Conservation (phyloP, 2,888 invertebrate genomes). For the Chorisops tibialis region DNA sequence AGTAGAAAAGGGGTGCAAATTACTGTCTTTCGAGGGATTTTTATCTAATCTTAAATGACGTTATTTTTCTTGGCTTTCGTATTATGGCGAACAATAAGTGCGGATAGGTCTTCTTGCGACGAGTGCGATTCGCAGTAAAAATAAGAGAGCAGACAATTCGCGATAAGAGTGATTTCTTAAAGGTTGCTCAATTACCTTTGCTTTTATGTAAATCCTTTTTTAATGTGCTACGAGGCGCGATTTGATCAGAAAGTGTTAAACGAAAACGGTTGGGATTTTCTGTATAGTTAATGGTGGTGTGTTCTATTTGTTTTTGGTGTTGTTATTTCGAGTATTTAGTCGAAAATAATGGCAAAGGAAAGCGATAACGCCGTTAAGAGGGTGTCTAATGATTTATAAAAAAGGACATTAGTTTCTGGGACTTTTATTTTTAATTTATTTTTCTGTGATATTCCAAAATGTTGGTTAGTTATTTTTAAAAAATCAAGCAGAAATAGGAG, state of each 20-base stretch:
- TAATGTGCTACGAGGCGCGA: slow-evolving; percentile 13
- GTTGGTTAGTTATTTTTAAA: no score
- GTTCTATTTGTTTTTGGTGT: slow-evolving; percentile 7
- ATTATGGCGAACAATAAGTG: background rate
- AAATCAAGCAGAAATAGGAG: no score
- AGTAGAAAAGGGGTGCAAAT: slow-evolving; percentile 24
- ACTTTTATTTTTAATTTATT: no score
- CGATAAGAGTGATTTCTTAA: slow-evolving; percentile 21
- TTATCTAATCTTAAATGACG: slow-evolving; percentile 21
- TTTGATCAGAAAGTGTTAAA: slow-evolving; percentile 20
- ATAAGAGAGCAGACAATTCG: background rate
- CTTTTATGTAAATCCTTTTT: slow-evolving; percentile 25
- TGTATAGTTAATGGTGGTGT: slow-evolving; percentile 6
- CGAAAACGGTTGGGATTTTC: background rate
- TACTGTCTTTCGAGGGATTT: slow-evolving; percentile 14
- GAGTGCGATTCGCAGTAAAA: slow-evolving; percentile 8
- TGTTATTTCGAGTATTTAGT: slow-evolving; percentile 2
- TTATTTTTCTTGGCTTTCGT: slow-evolving; percentile 21
- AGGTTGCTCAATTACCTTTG: slow-evolving; percentile 24
- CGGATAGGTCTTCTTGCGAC: background rate
- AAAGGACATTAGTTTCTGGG: no score
- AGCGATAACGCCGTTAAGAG: background rate
- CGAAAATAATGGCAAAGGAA: background rate
- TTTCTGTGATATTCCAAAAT: no score
- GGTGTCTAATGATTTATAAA: no score